Conservation (phyloP, 1,140 invertebrate genomes). For the Cyphomyrmex costatus region DNA sequence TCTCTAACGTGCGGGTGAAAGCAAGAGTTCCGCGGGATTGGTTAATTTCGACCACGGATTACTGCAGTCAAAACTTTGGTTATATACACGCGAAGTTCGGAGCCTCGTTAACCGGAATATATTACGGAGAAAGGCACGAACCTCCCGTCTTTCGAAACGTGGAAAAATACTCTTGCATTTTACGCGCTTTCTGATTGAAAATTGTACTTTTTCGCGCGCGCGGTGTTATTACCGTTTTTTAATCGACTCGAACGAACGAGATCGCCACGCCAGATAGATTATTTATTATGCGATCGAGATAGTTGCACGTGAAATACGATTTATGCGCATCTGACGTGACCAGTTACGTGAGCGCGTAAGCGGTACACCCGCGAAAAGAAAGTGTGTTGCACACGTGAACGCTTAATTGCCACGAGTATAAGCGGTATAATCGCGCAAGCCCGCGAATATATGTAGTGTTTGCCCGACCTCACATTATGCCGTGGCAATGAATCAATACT, state of each 20-base stretch:
- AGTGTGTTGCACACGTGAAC: conserved; percentile 24
- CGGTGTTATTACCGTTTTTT: not conserved
- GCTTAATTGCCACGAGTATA: not conserved
- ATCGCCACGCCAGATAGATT: conserved; percentile 13
- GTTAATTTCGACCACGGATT: conserved; percentile 22
- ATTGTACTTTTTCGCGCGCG: not conserved
- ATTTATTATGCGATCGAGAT: conserved; percentile 23
- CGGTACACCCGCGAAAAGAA: conserved; percentile 19
- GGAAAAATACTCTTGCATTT: not conserved
- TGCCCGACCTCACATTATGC: not conserved
- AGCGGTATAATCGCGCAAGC: not conserved
- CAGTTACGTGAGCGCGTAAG: conserved; percentile 29
- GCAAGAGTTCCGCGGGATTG: not conserved
- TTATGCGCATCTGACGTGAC: conserved; percentile 33
- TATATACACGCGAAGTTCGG: not conserved
- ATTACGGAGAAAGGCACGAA: not conserved
- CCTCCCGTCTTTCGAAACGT: not conserved
- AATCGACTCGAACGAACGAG: not conserved
- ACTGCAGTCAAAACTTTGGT: conserved; percentile 19
- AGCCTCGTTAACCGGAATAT: conserved; percentile 1
- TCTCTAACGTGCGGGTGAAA: conserved; percentile 21
- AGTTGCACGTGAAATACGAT: not conserved
- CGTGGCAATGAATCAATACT: conserved; percentile 44
- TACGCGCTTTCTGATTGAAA: conserved; percentile 17
- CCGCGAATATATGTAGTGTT: too few relatives aligned